A percentile compares a stretch with the other conserved stretches of the same genome.
These are phyloP conservation scores for Galerucella nymphaeae DNA, from an alignment of 2,888 invertebrate species.

Conservation along the genomic window DNA sequence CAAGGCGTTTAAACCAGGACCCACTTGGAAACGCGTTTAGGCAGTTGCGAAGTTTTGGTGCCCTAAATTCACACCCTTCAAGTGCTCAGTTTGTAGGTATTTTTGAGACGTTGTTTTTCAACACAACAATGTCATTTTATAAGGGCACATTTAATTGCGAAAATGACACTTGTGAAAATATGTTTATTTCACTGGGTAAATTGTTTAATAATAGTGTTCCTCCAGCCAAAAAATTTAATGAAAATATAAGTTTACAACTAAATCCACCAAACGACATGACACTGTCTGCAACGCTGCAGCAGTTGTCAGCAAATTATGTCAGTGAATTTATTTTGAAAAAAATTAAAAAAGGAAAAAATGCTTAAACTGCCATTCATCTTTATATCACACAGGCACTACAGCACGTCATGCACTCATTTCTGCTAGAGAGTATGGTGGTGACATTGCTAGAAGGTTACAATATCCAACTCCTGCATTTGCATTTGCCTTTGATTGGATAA, in stretches of 20 bases:
- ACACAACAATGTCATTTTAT: conserved; percentile 10
- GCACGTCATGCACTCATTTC: too few relatives aligned
- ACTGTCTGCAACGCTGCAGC: not conserved
- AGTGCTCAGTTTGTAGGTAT: conserved; percentile 18
- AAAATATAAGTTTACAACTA: not conserved
- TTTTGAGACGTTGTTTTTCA: conserved; percentile 23
- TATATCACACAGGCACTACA: too few relatives aligned
- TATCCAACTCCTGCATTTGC: too few relatives aligned
- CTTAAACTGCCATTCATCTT: not conserved
- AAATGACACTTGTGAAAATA: too few relatives aligned
- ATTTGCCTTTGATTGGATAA: too few relatives aligned
- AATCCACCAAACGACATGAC: too few relatives aligned
- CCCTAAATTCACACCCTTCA: conserved; percentile 17
- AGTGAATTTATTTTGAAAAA: not conserved
- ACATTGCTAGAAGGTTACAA: too few relatives aligned
- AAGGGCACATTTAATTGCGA: conserved; percentile 30
- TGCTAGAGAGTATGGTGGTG: too few relatives aligned
- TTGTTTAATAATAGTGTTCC: too few relatives aligned
- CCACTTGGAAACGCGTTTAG: conserved; percentile 29
- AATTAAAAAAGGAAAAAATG: not conserved
- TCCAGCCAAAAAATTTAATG: not conserved
- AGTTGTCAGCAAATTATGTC: not conserved
- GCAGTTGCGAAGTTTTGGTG: conserved; percentile 19
- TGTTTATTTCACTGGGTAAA: not conserved
- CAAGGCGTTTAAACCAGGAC: too few relatives aligned